Evolutionary conservation across 2,797 vertebrate species (phyloP).

Genomic region (Melopsittacus undulatus): DNA sequence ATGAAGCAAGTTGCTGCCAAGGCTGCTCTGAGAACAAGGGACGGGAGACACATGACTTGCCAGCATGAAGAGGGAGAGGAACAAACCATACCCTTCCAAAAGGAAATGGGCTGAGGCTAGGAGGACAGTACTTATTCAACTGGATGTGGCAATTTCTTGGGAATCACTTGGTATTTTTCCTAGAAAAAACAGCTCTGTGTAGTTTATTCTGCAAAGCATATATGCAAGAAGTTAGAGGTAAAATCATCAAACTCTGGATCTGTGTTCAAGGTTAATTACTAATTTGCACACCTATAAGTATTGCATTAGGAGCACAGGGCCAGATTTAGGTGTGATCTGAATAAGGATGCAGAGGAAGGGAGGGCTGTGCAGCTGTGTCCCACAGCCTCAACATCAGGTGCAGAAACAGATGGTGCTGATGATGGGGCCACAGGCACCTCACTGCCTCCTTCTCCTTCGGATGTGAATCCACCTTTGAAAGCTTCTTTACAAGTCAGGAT

Average conservation of each 20-base stretch:
- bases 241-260: not conserved
- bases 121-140: not conserved
- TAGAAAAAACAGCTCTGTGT: not conserved
- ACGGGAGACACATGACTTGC: rapidly evolving
- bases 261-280: not conserved
- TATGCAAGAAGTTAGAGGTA: not conserved
- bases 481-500: not conserved
- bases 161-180: not conserved
- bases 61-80: not conserved
- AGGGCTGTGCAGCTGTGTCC: not conserved
- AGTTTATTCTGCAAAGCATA: not conserved
- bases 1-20: not conserved
- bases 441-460: not conserved
- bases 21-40: not conserved
- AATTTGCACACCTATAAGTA: not conserved
- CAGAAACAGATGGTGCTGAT: not conserved
- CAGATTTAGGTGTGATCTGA: not conserved
- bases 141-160: not conserved
- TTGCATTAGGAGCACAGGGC: not conserved
- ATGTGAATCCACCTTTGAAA: not conserved
- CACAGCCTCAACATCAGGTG: not conserved
- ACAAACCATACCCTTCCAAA: not conserved
- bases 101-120: not conserved
- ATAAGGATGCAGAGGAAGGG: not conserved
- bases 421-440: not conserved